phyloP scores from a whole-genome alignment of 2,888 invertebrate genomes.

The Physocephala rufipes region DNA sequence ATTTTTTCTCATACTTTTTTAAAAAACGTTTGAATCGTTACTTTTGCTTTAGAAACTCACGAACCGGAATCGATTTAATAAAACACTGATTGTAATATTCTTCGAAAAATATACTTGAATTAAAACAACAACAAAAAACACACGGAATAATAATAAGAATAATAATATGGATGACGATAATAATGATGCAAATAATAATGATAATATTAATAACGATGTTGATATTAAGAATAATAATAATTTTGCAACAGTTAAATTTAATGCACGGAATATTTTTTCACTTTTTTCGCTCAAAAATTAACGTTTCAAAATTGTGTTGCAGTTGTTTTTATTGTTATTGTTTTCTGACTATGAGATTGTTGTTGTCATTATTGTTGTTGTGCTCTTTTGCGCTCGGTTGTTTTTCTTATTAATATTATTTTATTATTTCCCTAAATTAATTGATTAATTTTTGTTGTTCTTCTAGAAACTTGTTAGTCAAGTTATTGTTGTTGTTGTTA shows the following conservation, averaged over 20 bases:
- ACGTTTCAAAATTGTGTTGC: too few species aligned
- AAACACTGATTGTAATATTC: background rate
- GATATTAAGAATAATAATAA: too few species aligned
- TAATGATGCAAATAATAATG: too few species aligned
- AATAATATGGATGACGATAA: too few species aligned
- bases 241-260: background rate
- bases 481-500: background rate
- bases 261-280: slow-evolving; percentile 3
- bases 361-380: slow-evolving; percentile 3
- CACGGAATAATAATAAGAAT: background rate
- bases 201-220: too few species aligned
- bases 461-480: too few species aligned
- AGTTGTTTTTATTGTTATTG: too few species aligned
- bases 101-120: too few species aligned
- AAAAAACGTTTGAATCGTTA: background rate
- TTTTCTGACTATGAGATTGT: background rate
- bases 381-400: background rate
- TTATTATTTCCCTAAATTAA: slow-evolving; percentile 5
- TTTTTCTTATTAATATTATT: background rate
- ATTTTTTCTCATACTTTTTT: too few species aligned
- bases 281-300: too few species aligned
- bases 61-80: slow-evolving; percentile 14
- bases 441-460: background rate
- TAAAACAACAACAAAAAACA: background rate
- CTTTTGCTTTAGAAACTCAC: background rate